Percentiles rank a stretch among this genome's conserved stretches.
phyloP scores from a whole-genome alignment of 2,888 invertebrate genomes.

The Dicycla oo region DNA sequence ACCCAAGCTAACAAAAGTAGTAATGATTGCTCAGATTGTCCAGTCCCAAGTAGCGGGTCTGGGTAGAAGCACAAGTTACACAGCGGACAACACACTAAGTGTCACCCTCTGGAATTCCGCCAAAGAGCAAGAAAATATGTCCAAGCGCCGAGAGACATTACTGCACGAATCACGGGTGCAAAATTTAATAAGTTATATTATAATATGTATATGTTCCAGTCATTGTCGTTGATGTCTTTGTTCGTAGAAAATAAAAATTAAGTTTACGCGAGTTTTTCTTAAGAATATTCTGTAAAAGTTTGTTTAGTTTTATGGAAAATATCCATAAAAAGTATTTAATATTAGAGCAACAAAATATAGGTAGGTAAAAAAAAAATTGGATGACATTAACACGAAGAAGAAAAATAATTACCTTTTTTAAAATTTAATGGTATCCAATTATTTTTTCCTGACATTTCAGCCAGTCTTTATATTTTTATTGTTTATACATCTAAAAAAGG shows the following conservation, averaged over 20 bases:
- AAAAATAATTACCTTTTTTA: background rate
- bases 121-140: too few relatives aligned
- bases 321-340: conserved; percentile 6
- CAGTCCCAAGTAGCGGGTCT: too few relatives aligned
- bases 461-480: background rate
- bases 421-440: background rate
- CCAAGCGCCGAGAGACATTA: too few relatives aligned
- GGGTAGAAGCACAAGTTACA: too few relatives aligned
- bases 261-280: background rate
- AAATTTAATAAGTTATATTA: too few relatives aligned
- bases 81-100: too few relatives aligned
- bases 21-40: too few relatives aligned
- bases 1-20: too few relatives aligned
- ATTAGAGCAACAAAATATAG: background rate
- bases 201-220: too few relatives aligned
- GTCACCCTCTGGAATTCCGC: too few relatives aligned
- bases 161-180: too few relatives aligned
- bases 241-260: background rate
- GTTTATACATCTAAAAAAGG: background rate
- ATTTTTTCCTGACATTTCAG: background rate
- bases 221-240: conserved; percentile 46
- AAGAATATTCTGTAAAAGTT: background rate
- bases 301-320: background rate
- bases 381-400: background rate
- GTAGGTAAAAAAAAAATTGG: background rate